Base-by-base conservation (phyloP, 2,113 vertebrate genomes). In the Sinocyclocheilus rhinocerous region DNA sequence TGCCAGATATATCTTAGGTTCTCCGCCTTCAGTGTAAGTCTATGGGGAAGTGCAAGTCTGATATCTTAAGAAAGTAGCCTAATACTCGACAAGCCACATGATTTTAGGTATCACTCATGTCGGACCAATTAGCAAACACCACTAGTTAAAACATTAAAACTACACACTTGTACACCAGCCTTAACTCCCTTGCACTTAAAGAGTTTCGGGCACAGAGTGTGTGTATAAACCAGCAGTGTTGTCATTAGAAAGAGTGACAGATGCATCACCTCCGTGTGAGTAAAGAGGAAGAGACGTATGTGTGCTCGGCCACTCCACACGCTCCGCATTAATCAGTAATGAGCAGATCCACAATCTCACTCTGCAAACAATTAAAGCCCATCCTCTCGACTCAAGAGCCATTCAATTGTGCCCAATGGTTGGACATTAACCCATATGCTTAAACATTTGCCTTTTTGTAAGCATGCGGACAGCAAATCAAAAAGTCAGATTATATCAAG, bases 351-450 rank as follows among this genome's bases (percentile, higher is more conserved):
- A 86, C 86, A 93, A 94, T 94, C 93, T 93, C 79, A 67, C 91
- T 93, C 86, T 92, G 91, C 93, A 95, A 95, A 95, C 94, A 94
- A 93, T 93, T 93, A 92, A 89, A 87, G 92, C 84, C 88, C 89
- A 88, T 91, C 90, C 91, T 89, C 90, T 89, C 89, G 88, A 91
- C 92, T 93, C 84, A 59, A 90, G 80, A 93, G 84, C 87, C 88
- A 89, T 92, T 94, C 90, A 89, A 89, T 91, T 85, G 89, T 83
- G 90, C 87, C 89, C 81, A 76, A 69, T 61, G 15, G 90, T 91
- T 90, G 84, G 85, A 91, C 89, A 93, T 94, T 93, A 94, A 94
- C 90, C 88, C 78, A 78, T 45, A 55, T 76, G 90, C 84, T 94
- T 93, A 93, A 92, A 92, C 92, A 94, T 93, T 92, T 94, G 92